These are phyloP conservation scores for Gastracanthus pulcherrimus DNA, from an alignment of 2,888 invertebrate genomes.

Conservation along the genomic window DNA sequence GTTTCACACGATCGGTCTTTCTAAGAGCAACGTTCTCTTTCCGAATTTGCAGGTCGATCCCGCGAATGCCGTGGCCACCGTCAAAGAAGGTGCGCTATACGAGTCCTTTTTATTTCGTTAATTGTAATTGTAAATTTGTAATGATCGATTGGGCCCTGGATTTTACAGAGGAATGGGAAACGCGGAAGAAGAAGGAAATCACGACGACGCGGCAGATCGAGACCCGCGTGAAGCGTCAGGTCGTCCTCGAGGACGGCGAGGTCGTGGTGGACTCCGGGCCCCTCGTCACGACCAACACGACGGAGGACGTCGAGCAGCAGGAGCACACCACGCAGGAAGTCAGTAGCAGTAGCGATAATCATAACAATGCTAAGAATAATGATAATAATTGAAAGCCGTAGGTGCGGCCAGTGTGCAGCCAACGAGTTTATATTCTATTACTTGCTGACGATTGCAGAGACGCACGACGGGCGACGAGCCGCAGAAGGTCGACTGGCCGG, in stretches of 20 bases:
- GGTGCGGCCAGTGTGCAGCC: too few species aligned
- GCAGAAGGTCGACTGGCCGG: conserved; percentile 69
- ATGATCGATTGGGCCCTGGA: not conserved
- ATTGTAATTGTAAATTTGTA: not conserved
- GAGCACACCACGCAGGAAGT: conserved; percentile 92
- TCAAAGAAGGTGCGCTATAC: conserved; percentile 88
- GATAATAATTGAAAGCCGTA: too few species aligned
- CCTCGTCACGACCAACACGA: conserved; percentile 93
- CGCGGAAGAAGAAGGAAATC: conserved; percentile 92
- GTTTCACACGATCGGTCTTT: not conserved
- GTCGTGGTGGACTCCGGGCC: conserved; percentile 94
- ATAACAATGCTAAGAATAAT: too few species aligned
- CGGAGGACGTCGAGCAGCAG: conserved; percentile 93
- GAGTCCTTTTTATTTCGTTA: too few species aligned
- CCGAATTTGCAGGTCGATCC: conserved; percentile 82
- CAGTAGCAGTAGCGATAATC: conserved; percentile 7
- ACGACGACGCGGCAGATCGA: conserved; percentile 94
- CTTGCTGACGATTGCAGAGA: conserved; percentile 72
- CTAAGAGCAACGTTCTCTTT: not conserved
- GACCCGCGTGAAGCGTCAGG: conserved; percentile 92
- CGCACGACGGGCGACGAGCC: conserved; percentile 78
- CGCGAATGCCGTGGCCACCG: conserved; percentile 89
- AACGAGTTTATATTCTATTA: not conserved
- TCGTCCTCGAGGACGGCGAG: conserved; percentile 93
- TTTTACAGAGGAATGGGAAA: conserved; percentile 93